Evolutionary conservation across 2,888 invertebrate species (phyloP).

Genomic region (Gnatocerus cornutus): DNA sequence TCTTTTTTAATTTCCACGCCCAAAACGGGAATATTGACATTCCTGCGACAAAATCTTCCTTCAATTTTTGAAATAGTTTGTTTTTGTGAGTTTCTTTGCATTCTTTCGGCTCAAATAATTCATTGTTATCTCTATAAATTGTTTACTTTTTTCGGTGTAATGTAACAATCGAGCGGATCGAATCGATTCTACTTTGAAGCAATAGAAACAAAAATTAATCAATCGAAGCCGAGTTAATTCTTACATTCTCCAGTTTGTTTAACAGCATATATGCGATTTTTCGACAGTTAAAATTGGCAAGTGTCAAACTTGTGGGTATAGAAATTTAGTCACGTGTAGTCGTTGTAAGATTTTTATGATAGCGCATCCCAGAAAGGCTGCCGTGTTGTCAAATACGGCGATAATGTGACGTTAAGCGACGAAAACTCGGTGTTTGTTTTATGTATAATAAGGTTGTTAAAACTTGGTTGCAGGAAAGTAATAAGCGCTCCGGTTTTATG

Average conservation of each 20-base stretch:
- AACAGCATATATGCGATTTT: constrained; percentile 23
- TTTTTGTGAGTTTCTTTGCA: constrained; percentile 11
- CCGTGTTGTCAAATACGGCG: constrained; percentile 17
- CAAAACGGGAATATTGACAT: no score
- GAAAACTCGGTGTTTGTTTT: constrained; percentile 52
- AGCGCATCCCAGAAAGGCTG: background rate
- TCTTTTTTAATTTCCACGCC: constrained; percentile 11
- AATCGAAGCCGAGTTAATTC: constrained; percentile 47
- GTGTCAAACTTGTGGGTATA: background rate
- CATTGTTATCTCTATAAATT: constrained; percentile 42
- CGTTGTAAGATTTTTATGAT: constrained; percentile 12
- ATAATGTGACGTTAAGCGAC: constrained; percentile 45
- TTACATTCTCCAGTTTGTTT: constrained; percentile 28
- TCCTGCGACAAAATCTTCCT: no score
- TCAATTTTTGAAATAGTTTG: background rate
- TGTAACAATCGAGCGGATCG: constrained; percentile 45
- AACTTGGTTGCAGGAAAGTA: constrained; percentile 54
- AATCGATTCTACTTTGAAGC: constrained; percentile 44
- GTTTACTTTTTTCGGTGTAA: constrained; percentile 31
- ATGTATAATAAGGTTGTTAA: constrained; percentile 62
- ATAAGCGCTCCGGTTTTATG: constrained; percentile 60
- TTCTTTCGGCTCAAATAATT: constrained; percentile 6
- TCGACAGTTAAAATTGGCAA: background rate
- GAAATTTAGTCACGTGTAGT: constrained; percentile 7
- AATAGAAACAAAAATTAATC: constrained; percentile 42